Conservation (phyloP, 37 sponge, comb jelly and placozoan species). For the Haliclona indistincta region DNA sequence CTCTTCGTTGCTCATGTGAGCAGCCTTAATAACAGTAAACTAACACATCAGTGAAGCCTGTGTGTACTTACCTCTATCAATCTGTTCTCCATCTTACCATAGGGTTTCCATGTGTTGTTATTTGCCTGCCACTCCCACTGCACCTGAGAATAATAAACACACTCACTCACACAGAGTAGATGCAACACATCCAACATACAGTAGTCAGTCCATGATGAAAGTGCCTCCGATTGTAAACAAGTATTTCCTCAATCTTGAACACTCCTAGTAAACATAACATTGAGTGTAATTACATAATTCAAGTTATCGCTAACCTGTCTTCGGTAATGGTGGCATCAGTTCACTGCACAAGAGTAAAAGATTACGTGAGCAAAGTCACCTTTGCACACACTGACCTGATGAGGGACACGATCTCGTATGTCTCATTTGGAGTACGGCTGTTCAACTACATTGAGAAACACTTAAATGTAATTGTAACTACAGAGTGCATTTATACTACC, state of each 20-base stretch:
- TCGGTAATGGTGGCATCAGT: constrained; percentile 78
- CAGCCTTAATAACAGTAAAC: constrained; percentile 28
- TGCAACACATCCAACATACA: not conserved
- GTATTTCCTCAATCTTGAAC: not conserved
- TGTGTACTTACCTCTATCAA: constrained; percentile 60
- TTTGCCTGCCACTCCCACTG: constrained; percentile 83
- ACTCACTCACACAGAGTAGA: constrained; percentile 20
- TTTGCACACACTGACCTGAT: constrained; percentile 30
- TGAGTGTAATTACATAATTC: no score
- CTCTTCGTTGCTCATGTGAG: constrained; percentile 64
- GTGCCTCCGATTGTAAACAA: no score
- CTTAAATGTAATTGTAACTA: not conserved
- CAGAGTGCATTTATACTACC: constrained; percentile 22
- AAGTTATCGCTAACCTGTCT: constrained; percentile 69
- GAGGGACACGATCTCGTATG: constrained; percentile 74
- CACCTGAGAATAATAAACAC: constrained; percentile 31
- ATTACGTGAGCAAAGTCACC: not conserved
- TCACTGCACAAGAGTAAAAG: constrained; percentile 42
- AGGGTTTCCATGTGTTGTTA: constrained; percentile 56
- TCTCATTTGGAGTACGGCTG: constrained; percentile 72
- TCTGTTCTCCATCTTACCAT: constrained; percentile 59
- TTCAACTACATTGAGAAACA: constrained; percentile 29
- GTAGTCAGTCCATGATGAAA: no score
- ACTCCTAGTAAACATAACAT: not conserved
- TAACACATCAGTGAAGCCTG: not conserved